These are phyloP conservation scores for Diarsia brunnea DNA, from an alignment of 2,888 invertebrate species.

Conservation along the genomic window DNA sequence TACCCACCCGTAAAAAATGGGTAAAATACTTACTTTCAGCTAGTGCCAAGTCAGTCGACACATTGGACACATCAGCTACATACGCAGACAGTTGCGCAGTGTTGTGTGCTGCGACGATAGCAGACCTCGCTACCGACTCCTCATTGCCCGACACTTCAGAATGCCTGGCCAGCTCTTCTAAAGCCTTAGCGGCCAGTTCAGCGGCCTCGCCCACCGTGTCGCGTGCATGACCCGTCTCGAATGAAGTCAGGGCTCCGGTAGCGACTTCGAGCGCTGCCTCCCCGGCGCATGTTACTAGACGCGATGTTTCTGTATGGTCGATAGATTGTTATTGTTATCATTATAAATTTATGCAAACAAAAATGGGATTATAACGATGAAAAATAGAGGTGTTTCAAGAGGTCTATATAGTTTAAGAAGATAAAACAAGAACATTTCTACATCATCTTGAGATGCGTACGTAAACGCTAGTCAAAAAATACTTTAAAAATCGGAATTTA, in stretches of 20 bases:
- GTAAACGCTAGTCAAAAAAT: not conserved
- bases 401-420: not conserved
- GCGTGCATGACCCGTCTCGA: conserved; percentile 78
- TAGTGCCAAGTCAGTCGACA: conserved; percentile 80
- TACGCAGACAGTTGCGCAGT: conserved; percentile 84
- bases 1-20: too few relatives aligned
- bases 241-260: conserved; percentile 77
- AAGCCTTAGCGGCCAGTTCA: conserved; percentile 78
- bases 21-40: conserved; percentile 87
- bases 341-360: not conserved
- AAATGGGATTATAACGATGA: not conserved
- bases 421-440: not conserved
- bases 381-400: not conserved
- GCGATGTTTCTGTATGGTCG: conserved; percentile 66
- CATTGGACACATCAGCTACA: conserved; percentile 81
- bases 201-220: conserved; percentile 79
- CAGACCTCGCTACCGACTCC: conserved; percentile 79
- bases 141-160: conserved; percentile 83
- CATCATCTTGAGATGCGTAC: not conserved
- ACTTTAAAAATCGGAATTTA: not conserved
- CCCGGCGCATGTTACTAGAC: conserved; percentile 77
- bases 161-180: conserved; percentile 78
- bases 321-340: conserved; percentile 6
- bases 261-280: conserved; percentile 82
- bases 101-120: conserved; percentile 82